A percentile compares a stretch with the other conserved stretches of the same genome.
Conservation (phyloP, 1,140 invertebrate genomes). For the Papilio machaon region DNA sequence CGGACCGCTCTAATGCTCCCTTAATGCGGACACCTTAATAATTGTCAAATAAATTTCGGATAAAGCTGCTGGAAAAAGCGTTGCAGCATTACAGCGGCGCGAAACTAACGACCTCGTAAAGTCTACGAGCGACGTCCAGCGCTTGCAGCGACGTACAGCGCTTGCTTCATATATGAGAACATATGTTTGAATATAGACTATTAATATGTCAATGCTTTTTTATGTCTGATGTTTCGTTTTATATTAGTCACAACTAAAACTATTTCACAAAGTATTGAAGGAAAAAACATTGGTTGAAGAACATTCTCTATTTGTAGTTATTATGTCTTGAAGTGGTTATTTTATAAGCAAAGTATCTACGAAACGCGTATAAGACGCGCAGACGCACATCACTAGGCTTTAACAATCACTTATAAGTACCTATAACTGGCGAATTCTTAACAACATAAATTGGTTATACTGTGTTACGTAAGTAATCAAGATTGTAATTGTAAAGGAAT, state of each 20-base stretch:
- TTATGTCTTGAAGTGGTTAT: too few species aligned
- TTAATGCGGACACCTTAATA: constrained; percentile 80
- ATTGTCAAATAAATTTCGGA: constrained; percentile 80
- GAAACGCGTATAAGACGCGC: too few species aligned
- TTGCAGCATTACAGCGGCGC: constrained; percentile 60
- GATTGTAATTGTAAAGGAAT: too few species aligned
- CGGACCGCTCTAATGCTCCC: constrained; percentile 65
- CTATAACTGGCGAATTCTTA: too few species aligned
- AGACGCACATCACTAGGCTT: too few species aligned
- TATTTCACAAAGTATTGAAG: too few species aligned
- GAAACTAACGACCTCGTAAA: constrained; percentile 78
- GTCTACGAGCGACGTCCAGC: constrained; percentile 50
- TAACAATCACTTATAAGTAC: too few species aligned
- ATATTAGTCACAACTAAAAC: not conserved
- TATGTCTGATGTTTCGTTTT: not conserved
- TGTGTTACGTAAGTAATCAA: too few species aligned
- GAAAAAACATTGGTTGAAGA: too few species aligned
- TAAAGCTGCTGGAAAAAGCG: constrained; percentile 68
- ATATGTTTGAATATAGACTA: constrained; percentile 36
- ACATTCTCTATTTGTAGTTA: too few species aligned
- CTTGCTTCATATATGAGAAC: constrained; percentile 41
- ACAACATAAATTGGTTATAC: too few species aligned
- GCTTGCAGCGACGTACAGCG: constrained; percentile 49
- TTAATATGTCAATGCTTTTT: not conserved
- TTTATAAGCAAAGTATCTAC: too few species aligned